These are phyloP conservation scores for Sebastes dallii DNA, from an alignment of 2,797 vertebrate genomes.

Conservation along the genomic window DNA sequence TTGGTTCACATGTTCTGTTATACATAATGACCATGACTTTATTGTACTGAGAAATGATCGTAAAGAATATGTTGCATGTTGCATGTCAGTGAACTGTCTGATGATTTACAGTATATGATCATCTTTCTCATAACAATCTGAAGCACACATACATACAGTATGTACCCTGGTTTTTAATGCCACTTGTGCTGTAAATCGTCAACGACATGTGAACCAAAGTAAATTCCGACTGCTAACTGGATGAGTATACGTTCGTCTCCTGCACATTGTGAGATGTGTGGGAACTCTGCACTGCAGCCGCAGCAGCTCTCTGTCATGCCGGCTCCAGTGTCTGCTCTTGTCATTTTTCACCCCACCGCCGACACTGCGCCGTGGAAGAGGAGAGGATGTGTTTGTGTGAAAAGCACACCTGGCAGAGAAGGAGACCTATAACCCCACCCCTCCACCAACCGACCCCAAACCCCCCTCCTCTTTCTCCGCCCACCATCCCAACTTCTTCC, in stretches of 20 bases:
- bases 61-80: neutral
- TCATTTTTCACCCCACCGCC: slow-evolving; percentile 70
- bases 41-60: neutral
- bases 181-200: neutral
- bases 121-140: neutral
- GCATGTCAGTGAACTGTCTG: neutral
- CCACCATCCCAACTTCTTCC: slow-evolving; percentile 51
- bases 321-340: slow-evolving; percentile 68
- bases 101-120: neutral
- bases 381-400: slow-evolving; percentile 55
- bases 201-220: neutral
- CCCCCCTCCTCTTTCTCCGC: slow-evolving; percentile 13
- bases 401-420: slow-evolving; percentile 77
- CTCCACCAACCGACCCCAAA: slow-evolving; percentile 45
- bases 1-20: neutral
- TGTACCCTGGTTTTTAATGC: neutral
- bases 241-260: neutral
- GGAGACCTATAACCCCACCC: slow-evolving; percentile 64
- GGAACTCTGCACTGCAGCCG: slow-evolving; percentile 57
- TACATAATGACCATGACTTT: neutral
- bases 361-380: slow-evolving; percentile 43
- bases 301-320: slow-evolving; percentile 50
- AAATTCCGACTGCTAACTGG: neutral
- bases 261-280: slow-evolving; percentile 56
- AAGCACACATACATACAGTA: neutral